Conservation (phyloP, 2,888 invertebrate genomes). For the Campoletis raptor region DNA sequence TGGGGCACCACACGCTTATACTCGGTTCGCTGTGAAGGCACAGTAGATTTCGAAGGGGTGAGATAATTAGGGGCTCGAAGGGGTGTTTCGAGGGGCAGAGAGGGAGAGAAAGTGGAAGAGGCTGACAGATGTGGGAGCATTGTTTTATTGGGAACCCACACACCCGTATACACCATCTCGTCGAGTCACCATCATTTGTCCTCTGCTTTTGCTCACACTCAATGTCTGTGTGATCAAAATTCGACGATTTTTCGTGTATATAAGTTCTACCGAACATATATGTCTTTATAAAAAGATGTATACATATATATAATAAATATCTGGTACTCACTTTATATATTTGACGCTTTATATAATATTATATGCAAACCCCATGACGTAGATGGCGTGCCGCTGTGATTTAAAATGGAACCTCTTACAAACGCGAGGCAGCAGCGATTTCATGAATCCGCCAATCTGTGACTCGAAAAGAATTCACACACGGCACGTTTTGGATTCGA, state of each 20-base stretch:
- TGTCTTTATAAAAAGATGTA: neutral
- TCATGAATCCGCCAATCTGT: conserved; percentile 78
- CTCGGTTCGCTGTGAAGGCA: conserved; percentile 38
- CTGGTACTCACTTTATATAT: neutral
- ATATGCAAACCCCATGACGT: conserved; percentile 77
- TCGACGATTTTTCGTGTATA: conserved; percentile 26
- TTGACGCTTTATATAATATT: conserved; percentile 23
- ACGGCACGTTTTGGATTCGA: conserved; percentile 34
- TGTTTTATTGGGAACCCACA: conserved; percentile 83
- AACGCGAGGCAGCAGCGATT: conserved; percentile 72
- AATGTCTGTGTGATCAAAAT: conserved; percentile 62
- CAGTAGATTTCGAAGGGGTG: conserved; percentile 74
- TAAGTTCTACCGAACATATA: conserved; percentile 16
- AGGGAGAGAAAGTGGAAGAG: conserved; percentile 82
- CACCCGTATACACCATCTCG: conserved; percentile 72
- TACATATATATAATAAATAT: neutral
- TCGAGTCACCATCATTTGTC: conserved; percentile 58
- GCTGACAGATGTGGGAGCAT: conserved; percentile 85
- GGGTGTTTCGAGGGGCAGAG: conserved; percentile 77
- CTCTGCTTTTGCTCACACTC: conserved; percentile 71
- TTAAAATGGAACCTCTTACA: conserved; percentile 80
- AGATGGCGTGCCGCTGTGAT: conserved; percentile 83
- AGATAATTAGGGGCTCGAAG: conserved; percentile 84
- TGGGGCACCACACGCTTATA: conserved; percentile 42
- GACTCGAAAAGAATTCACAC: conserved; percentile 72